These are phyloP conservation scores for Pristionchus maxplancki DNA, from an alignment of 2,888 invertebrate species.

Conservation along the genomic window DNA sequence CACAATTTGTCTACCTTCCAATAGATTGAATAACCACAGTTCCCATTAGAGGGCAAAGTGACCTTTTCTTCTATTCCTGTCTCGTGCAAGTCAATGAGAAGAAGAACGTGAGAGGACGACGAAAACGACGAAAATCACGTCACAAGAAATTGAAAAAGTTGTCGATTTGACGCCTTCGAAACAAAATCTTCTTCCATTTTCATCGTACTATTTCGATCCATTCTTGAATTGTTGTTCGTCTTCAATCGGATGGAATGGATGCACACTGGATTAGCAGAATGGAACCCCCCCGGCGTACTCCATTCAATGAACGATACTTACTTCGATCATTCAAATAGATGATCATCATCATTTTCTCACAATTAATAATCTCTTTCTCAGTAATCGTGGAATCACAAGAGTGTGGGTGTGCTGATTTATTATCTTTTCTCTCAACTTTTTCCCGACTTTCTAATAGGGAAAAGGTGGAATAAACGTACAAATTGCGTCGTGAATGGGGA, in stretches of 20 bases:
- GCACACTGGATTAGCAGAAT: not conserved
- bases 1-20: not conserved
- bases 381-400: not conserved
- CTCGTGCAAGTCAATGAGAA: not conserved
- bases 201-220: not conserved
- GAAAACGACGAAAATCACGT: not conserved
- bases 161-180: not conserved
- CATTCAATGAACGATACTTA: not conserved
- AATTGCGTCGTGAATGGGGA: not conserved
- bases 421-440: not conserved
- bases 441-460: not conserved
- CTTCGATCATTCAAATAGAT: not conserved
- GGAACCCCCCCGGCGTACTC: not conserved
- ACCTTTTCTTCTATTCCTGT: not conserved
- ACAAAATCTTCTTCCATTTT: not conserved
- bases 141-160: not conserved
- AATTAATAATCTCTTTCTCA: not conserved
- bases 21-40: not conserved
- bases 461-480: slow-evolving; percentile 7
- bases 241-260: not conserved
- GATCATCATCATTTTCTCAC: not conserved
- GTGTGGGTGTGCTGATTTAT: not conserved
- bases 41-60: not conserved
- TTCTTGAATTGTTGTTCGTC: not conserved
- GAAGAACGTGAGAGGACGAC: not conserved